A percentile compares a stretch with the other conserved stretches of the same genome.
Evolutionary conservation across 1,140 invertebrate species (phyloP).

Genomic region (Ectropis grisescens): DNA sequence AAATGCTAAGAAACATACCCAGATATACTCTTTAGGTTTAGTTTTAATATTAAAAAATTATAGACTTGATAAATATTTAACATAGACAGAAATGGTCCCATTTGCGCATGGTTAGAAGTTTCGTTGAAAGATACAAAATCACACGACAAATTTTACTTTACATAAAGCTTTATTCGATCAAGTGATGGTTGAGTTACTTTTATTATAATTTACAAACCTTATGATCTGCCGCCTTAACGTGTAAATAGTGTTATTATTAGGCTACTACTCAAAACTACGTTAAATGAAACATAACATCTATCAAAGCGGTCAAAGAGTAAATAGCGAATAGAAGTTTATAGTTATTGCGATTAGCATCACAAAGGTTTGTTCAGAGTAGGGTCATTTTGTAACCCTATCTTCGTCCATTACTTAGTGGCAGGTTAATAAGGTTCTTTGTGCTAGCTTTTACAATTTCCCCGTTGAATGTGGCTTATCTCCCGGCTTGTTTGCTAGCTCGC

Average conservation of each 20-base stretch:
- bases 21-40: too few species aligned
- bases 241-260: not conserved
- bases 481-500: constrained; percentile 40
- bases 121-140: too few species aligned
- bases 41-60: too few species aligned
- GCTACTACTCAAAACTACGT: not conserved
- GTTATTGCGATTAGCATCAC: constrained; percentile 30
- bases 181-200: not conserved
- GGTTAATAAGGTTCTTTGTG: constrained; percentile 65
- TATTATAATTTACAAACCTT: not conserved
- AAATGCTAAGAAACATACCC: too few species aligned
- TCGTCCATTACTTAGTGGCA: constrained; percentile 51
- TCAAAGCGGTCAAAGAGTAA: constrained; percentile 4
- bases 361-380: constrained; percentile 18
- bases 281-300: not conserved
- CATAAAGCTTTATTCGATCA: not conserved
- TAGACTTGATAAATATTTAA: too few species aligned
- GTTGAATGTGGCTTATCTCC: constrained; percentile 57
- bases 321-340: constrained; percentile 21
- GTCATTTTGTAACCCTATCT: constrained; percentile 34
- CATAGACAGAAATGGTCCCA: too few species aligned
- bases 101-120: too few species aligned
- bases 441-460: constrained; percentile 48
- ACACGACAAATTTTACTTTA: too few species aligned
- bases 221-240: not conserved